Base-by-base conservation (phyloP, 2,113 vertebrate genomes). In the Nerophis lumbriciformis region DNA sequence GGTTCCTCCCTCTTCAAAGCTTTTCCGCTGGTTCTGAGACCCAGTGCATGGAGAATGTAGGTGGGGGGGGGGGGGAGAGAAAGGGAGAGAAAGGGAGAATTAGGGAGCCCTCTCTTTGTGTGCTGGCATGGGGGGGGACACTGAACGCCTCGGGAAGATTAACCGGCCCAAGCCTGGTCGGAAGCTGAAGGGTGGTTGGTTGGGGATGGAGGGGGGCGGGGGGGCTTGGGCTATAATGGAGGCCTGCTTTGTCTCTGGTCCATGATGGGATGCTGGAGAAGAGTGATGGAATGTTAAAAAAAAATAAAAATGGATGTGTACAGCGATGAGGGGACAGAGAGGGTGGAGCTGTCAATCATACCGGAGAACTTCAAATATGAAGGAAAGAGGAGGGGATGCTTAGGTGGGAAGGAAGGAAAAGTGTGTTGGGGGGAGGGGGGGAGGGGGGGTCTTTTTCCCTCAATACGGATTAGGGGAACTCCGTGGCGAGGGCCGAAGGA, bases 21-120 rank as follows among this genome's bases (percentile, higher is more conserved):
- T 76, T 85, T 87, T 87, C 83, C 78, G 71, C 85, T 87, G 81
- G 78, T 81, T 85, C 79, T 83, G 78, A 68, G 82, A 75, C 74
- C 79, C 76, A 66, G 75, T 82, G 74, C 76, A 82, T 67, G 80
- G 80, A 82, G 84, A 85, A 86, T 80, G 81, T 79, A 78, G 77
- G 66, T 77, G 75, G 84, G 74, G 76, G 69, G 67, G 77, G 66
- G 75, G 75, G 84, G 74, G 76, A 67, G 67, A 55, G 78, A 54
- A 72, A 80, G 78, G 65, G 72, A 81, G 82, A 84, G 83, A 85
- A 85, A 82, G 79, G 79, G 82, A 86, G 85, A 81, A 86, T 87
- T 87, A 87, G 81, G 85, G 84, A 86, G 73, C 80, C 76, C 77
- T 76, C 69, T 86, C 87, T 88, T 88, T 88, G 87, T 87, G 75